Evolutionary conservation across 2,113 vertebrate genomes (phyloP), one percentile per base, ranked within the genome.

Genomic region (Chitala chitala): DNA sequence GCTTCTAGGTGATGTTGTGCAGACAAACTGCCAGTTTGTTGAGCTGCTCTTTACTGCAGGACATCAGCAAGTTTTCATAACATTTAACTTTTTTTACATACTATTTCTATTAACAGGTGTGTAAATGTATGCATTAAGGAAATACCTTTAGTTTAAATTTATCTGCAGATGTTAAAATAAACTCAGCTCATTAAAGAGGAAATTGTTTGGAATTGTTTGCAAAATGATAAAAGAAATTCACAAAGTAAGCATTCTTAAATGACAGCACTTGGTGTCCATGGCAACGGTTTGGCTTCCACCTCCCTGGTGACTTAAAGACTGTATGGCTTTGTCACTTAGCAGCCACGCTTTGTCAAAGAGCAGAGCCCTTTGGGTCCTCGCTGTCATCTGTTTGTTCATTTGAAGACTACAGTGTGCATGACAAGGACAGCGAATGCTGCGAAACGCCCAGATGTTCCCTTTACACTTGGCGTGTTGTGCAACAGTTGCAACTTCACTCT

Each of bases 241-340:
- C 53, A n/a, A 55, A 55, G 53, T 17, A 55, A n/a, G n/a, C 15
- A 55, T 3, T 15, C 53, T n/a, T 55, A 55, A 55, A 15, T 55
- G n/a, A 22, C 6, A n/a, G n/a, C 20, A 46, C n/a, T n/a, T 2
- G n/a, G 64, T 68, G 61, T 65, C 72, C 61, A 65, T 74, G 72
- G 72, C 59, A 74, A 63, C 59, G 46, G 44, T 33, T 74, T 65
- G 48, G 59, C 31, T 42, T n/a, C 72, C 17, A 22, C 48, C 46
- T 66, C 59, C 72, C 59, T 24, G 59, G 46, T 65, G 44, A 51
- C 44, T 22, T 38, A 1, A 24, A 38, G 40, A 42, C 22, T 29
- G 20, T 22, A 31, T 5, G 44, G 7, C 44, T 50, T 61, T 51
- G 48, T 12, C 31, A 13, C 71, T 31, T 12, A 29, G 15, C 26